Conservation (phyloP, 2,888 invertebrate genomes). For the Notodonta ziczac region DNA sequence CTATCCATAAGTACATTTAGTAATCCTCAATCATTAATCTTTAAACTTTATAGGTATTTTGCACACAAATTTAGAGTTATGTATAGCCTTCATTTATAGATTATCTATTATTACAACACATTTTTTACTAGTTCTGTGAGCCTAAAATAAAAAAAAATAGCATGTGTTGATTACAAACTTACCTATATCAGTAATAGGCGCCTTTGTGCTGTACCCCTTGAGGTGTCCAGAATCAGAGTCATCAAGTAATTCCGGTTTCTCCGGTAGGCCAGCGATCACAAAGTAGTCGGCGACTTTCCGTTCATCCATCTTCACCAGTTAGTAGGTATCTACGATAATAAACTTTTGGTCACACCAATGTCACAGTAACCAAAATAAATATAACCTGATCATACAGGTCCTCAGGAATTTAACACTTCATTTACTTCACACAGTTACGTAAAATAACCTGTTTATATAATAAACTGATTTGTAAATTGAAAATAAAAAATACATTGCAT, state of each 20-base stretch:
- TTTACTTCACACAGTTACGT: slow-evolving; percentile 16
- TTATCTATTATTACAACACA: too few relatives aligned
- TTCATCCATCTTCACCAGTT: slow-evolving; percentile 88
- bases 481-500: slow-evolving; percentile 42
- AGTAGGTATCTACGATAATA: slow-evolving; percentile 47
- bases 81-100: too few relatives aligned
- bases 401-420: slow-evolving; percentile 22
- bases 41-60: too few relatives aligned
- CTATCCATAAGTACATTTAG: too few relatives aligned
- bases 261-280: slow-evolving; percentile 97
- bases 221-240: slow-evolving; percentile 93
- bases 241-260: slow-evolving; percentile 90
- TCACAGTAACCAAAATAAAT: slow-evolving; percentile 44
- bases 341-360: slow-evolving; percentile 36
- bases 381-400: slow-evolving; percentile 38
- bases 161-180: slow-evolving; percentile 42
- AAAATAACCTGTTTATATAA: slow-evolving; percentile 40
- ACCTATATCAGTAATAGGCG: slow-evolving; percentile 98
- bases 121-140: too few relatives aligned
- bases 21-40: too few relatives aligned
- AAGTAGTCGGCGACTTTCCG: slow-evolving; percentile 98
- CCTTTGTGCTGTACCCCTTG: slow-evolving; percentile 91
- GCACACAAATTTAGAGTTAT: too few relatives aligned
- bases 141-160: not conserved
- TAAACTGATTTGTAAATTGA: slow-evolving; percentile 26